phyloP scores from a whole-genome alignment of 2,113 vertebrate species.

The Vicugna pacos region DNA sequence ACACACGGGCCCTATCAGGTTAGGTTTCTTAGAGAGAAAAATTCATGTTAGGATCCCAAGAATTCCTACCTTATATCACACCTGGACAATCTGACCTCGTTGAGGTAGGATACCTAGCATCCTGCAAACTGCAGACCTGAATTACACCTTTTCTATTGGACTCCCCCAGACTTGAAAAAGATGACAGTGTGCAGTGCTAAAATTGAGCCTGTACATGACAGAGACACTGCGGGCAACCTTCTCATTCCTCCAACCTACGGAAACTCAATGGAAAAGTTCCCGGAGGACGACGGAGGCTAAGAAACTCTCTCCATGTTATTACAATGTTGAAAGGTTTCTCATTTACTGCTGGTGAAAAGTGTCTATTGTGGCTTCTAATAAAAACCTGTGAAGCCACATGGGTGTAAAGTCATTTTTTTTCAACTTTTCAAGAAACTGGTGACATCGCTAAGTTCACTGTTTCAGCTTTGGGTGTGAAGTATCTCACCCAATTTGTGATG shows the following conservation, averaged over 20 bases:
- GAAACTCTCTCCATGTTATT: background rate
- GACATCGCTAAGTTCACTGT: slow-evolving; percentile 75
- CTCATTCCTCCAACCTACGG: background rate
- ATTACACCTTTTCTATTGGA: background rate
- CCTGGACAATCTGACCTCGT: background rate
- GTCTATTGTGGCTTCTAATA: slow-evolving; percentile 66
- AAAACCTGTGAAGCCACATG: slow-evolving; percentile 76
- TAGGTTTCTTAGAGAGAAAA: slow-evolving; percentile 16
- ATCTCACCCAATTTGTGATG: slow-evolving; percentile 71
- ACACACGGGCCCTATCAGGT: background rate
- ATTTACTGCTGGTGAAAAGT: slow-evolving; percentile 66
- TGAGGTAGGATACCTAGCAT: background rate
- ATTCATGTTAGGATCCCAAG: background rate
- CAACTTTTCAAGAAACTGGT: slow-evolving; percentile 61
- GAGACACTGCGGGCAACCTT: background rate
- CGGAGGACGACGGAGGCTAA: background rate
- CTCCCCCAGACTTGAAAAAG: slow-evolving; percentile 12
- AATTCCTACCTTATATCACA: slow-evolving; percentile 39
- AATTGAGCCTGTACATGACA: background rate
- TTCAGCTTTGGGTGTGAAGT: slow-evolving; percentile 70
- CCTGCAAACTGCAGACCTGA: background rate
- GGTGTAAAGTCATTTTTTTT: slow-evolving; percentile 58
- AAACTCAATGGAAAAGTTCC: slow-evolving; percentile 21
- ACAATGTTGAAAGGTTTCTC: slow-evolving; percentile 60
- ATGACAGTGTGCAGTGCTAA: background rate